Evolutionary conservation across 2,797 vertebrate genomes (phyloP), one percentile per base, ranked within the genome.

Genomic region (Echiichthys vipera): DNA sequence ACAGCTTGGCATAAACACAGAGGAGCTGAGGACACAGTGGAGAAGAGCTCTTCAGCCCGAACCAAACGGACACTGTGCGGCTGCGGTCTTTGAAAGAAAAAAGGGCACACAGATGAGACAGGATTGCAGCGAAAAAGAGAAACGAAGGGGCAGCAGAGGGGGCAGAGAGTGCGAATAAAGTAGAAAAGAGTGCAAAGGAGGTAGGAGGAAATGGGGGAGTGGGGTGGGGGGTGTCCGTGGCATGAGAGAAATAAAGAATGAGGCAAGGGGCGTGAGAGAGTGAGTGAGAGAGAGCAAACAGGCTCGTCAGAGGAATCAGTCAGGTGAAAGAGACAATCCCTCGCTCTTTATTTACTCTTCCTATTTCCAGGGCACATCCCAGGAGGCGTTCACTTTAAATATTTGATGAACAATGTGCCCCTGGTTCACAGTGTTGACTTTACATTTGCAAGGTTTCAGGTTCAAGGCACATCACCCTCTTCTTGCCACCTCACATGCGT

Each of bases 251-350:
- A 88, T 83, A 81, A 80, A 65, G 74, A 86, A 76, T 81, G 80
- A 84, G 67, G 70, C 43, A 71, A 84, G 78, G 73, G 80, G 53
- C 53, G 56, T 77, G 75, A 79, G 77, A 86, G 83, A 76, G 72
- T 64, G 83, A 85, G 75, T 59, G 69, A 71, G 83, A 42, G 71
- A 77, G 82, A 82, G 81, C 80, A 71, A 88, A 78, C 71, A 56
- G 68, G 74, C 89, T 91, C 78, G 83, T 95, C 93, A 93, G 83
- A 82, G 65, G 77, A 90, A 64, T 84, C 92, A 92, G 77, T 89
- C 86, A 89, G 88, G 90, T 91, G 91, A 89, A 93, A 95, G 91
- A 92, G 92, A 94, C 93, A 92, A 90, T 86, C 87, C 71, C 85
- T 88, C 71, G 61, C 84, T 90, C 89, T 91, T 89, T 92, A 92